Conservation (phyloP, 35 echinoderm and acorn worm genomes). For the Diadema setosum region DNA sequence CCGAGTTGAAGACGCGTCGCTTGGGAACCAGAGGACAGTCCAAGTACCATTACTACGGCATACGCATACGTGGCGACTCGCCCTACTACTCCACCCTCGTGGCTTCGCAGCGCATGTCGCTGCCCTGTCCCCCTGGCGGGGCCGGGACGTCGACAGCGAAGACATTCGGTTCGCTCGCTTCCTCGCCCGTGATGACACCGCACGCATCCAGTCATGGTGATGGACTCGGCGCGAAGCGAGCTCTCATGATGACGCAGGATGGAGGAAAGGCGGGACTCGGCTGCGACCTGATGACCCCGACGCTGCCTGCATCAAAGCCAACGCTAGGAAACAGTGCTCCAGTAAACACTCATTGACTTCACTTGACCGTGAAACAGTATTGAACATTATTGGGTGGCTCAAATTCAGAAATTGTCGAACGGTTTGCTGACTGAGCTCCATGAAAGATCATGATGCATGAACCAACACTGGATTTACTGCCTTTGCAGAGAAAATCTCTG, state of each 20-base stretch:
- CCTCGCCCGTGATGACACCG: not conserved
- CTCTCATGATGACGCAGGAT: not conserved
- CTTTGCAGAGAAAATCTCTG: no score
- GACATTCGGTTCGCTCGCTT: not conserved
- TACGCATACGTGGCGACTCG: constrained; percentile 54
- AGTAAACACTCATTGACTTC: no score
- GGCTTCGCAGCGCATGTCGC: constrained; percentile 22
- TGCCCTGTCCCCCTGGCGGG: not conserved
- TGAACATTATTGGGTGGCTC: no score
- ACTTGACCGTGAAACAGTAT: no score
- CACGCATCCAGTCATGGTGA: not conserved
- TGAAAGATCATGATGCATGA: no score
- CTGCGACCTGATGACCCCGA: no score
- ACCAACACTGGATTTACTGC: no score
- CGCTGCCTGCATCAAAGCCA: no score
- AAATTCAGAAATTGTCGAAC: no score
- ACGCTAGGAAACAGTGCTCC: no score
- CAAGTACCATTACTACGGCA: constrained; percentile 94
- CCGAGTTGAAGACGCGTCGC: constrained; percentile 61
- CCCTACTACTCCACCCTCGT: constrained; percentile 20
- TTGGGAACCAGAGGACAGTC: constrained; percentile 81
- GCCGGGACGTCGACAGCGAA: not conserved
- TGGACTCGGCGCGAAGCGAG: not conserved
- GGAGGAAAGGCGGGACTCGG: no score
- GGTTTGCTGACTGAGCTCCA: no score